A percentile compares a stretch with the other conserved stretches of the same genome.
Evolutionary conservation across 2,797 vertebrate species (phyloP).

Genomic region (Dendrocincla fuliginosa): DNA sequence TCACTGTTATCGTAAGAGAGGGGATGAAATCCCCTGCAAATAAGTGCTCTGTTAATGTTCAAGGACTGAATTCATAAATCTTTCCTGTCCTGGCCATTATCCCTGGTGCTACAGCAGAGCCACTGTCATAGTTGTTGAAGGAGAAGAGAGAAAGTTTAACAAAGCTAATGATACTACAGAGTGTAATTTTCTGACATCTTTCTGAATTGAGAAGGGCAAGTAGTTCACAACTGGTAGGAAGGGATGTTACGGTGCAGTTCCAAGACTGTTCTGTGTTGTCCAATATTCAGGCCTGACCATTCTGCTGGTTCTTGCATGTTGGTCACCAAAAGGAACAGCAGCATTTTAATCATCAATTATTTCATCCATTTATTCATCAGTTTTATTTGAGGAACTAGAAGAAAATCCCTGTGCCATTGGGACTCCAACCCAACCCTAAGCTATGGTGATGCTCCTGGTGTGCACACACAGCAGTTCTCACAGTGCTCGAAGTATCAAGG

Average conservation of each 20-base stretch:
- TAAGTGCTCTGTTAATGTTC: background rate
- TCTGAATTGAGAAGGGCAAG: background rate
- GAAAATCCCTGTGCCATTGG: background rate
- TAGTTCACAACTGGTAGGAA: background rate
- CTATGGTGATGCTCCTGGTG: background rate
- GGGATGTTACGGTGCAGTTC: background rate
- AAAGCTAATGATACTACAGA: background rate
- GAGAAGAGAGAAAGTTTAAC: background rate
- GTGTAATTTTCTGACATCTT: background rate
- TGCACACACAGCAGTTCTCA: background rate
- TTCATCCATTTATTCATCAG: background rate
- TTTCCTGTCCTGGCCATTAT: background rate
- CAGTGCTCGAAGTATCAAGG: background rate
- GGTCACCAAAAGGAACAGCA: background rate
- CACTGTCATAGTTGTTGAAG: background rate
- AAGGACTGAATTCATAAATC: background rate
- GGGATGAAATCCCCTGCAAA: background rate
- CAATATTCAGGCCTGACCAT: background rate
- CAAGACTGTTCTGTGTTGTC: background rate
- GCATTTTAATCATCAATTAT: background rate
- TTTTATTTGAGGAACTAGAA: background rate
- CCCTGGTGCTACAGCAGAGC: background rate
- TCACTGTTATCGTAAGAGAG: background rate
- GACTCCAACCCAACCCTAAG: background rate
- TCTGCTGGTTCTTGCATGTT: background rate